Evolutionary conservation across 2,888 invertebrate species (phyloP).

Genomic region (Phortica magna): DNA sequence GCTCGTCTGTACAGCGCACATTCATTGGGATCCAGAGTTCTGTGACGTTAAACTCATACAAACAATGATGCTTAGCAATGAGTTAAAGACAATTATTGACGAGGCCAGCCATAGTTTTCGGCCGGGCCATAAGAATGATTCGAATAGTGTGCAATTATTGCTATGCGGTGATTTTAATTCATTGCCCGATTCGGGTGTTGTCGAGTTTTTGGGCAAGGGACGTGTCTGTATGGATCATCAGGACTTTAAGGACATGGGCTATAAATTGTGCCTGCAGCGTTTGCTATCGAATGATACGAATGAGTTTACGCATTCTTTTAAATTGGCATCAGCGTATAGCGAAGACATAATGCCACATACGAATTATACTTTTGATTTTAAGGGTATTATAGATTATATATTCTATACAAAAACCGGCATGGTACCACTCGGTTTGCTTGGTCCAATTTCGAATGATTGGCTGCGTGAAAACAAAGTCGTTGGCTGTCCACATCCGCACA

Average conservation of each 20-base stretch:
- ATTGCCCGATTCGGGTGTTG: constrained; percentile 97
- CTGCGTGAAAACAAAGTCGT: constrained; percentile 96
- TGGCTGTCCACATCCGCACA: constrained; percentile 98
- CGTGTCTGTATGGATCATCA: constrained; percentile 93
- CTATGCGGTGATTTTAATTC: constrained; percentile 99
- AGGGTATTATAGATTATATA: constrained; percentile 99
- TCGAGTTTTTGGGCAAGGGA: constrained; percentile 95
- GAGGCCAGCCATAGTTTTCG: constrained; percentile 90
- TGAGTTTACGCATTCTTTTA: constrained; percentile 97
- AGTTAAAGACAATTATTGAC: constrained; percentile 91
- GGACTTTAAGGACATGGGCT: constrained; percentile 97
- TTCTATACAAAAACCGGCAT: constrained; percentile 98
- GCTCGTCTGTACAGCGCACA: constrained; percentile 98
- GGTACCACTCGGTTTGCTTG: constrained; percentile 95
- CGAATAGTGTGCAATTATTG: constrained; percentile 91
- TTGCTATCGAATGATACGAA: constrained; percentile 91
- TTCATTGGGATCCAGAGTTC: constrained; percentile 99
- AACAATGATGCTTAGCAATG: constrained; percentile 99
- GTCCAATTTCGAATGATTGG: constrained; percentile 96
- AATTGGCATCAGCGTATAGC: constrained; percentile 95
- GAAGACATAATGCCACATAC: constrained; percentile 98
- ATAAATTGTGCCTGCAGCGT: constrained; percentile 93
- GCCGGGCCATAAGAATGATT: constrained; percentile 85
- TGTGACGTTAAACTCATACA: constrained; percentile 99
- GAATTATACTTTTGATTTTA: constrained; percentile 99